Conservation (phyloP, 1,140 invertebrate genomes). For the Lepeophtheirus salmonis region DNA sequence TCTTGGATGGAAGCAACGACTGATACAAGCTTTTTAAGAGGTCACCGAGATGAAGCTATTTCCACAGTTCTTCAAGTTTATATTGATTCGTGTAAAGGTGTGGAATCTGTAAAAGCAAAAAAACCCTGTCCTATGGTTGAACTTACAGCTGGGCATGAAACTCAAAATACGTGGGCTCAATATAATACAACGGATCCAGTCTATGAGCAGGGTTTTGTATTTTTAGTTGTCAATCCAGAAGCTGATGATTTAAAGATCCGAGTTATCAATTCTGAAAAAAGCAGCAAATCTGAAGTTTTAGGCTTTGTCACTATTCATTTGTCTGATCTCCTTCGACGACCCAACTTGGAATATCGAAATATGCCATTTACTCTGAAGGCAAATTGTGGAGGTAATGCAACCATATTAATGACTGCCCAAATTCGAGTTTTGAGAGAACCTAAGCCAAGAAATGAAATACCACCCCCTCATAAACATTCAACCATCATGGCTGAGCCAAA, state of each 20-base stretch:
- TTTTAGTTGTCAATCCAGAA: slow-evolving; percentile 71
- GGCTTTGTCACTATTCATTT: slow-evolving; percentile 2
- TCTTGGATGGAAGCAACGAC: slow-evolving; percentile 64
- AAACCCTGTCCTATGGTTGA: slow-evolving; percentile 14
- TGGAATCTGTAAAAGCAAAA: slow-evolving; percentile 26
- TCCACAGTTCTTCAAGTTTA: slow-evolving; percentile 49
- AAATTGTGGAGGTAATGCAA: neutral
- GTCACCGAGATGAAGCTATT: neutral
- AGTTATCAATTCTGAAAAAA: slow-evolving; percentile 22
- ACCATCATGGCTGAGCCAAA: neutral
- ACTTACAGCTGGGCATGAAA: slow-evolving; percentile 1
- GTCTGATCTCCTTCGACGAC: slow-evolving; percentile 13
- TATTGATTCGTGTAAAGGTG: slow-evolving; percentile 68
- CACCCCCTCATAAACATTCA: neutral
- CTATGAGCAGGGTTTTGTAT: slow-evolving; percentile 56
- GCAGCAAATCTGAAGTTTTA: slow-evolving; percentile 6
- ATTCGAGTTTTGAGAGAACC: neutral
- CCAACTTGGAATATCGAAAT: slow-evolving; percentile 17
- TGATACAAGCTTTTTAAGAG: slow-evolving; percentile 27
- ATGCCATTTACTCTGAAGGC: slow-evolving; percentile 12
- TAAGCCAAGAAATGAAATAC: neutral
- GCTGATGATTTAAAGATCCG: slow-evolving; percentile 40
- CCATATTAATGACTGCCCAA: slow-evolving; percentile 1
- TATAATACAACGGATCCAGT: slow-evolving; percentile 33
- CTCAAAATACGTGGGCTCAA: slow-evolving; percentile 12